Base-by-base conservation (phyloP, 2,113 vertebrate species). In the Perca schrenkii region DNA sequence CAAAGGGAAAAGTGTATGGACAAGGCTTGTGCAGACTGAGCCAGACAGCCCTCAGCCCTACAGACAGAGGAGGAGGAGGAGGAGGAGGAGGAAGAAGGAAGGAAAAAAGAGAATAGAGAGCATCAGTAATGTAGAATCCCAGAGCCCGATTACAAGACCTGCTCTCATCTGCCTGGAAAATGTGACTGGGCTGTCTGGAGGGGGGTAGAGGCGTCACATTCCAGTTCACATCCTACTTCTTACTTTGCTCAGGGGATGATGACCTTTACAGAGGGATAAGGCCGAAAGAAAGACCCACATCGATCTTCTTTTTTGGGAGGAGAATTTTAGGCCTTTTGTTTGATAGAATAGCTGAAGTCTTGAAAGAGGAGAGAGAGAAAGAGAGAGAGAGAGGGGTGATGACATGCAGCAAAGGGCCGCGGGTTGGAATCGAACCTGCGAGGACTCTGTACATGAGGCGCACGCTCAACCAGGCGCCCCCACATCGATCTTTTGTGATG, bases 91-190 rank as follows among this genome's bases (percentile, higher is more conserved):
- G 54, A 11, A 3, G 22, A 31, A 25, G 43, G n/a, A 64, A 43
- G 19, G 31, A 56, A 13, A 31, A 56, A 67, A 50, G 2, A 50
- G 56, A 70, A 60, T 56, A 68, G 12, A 83, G 74, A 87, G 83
- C 76, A 89, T 91, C 89, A 50, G 84, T 89, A 85, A 91, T 93
- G 89, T 90, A 85, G 63, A 92, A 89, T 93, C 82, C 84, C 89
- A 91, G 92, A 92, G 76, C 77, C 77, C 1, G 75, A 83, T 88
- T 83, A 80, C 86, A 89, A 89, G 88, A 90, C 86, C 83, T 88
- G 79, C 79, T 86, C 85, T 89, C 88, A 85, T 91, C 88, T 83
- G 87, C 80, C 83, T 92, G 92, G 93, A 94, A 93, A 94, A 93
- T 89, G 58, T 93, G 92, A 94, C 77, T 21, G 79, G 81, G 36